These are phyloP conservation scores for Brachionus plicatilis DNA, from an alignment of 1,140 invertebrate species.

Conservation along the genomic window DNA sequence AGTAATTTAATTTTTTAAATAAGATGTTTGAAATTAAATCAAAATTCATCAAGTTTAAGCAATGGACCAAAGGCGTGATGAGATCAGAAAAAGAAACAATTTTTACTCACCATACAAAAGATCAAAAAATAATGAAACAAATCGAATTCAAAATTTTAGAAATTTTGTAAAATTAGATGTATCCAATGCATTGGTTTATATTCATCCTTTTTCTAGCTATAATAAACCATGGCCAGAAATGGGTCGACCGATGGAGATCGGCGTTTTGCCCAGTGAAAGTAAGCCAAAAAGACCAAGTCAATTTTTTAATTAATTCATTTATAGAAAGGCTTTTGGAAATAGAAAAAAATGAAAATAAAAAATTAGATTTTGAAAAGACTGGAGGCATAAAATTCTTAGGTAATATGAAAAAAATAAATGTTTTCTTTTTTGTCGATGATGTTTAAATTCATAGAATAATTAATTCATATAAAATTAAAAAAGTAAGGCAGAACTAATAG, in stretches of 20 bases:
- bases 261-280: slow-evolving; percentile 15
- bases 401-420: not conserved
- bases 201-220: not conserved
- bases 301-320: not conserved
- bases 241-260: not conserved
- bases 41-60: too few relatives aligned
- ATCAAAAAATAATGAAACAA: not conserved
- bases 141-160: not conserved
- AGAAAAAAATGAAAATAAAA: not conserved
- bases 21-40: too few relatives aligned
- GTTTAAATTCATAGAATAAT: too few relatives aligned
- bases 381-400: slow-evolving; percentile 28
- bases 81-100: not conserved
- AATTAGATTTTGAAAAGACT: not conserved
- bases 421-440: not conserved
- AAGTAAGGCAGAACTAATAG: too few relatives aligned
- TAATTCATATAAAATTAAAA: too few relatives aligned
- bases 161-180: not conserved
- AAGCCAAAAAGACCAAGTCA: not conserved
- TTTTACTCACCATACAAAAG: not conserved
- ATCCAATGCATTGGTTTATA: not conserved
- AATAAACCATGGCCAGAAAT: not conserved
- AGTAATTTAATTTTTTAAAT: too few relatives aligned
- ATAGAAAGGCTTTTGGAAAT: not conserved
- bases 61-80: not conserved